phyloP scores from a whole-genome alignment of 2,113 vertebrate species.

The Chunga burmeisteri region DNA sequence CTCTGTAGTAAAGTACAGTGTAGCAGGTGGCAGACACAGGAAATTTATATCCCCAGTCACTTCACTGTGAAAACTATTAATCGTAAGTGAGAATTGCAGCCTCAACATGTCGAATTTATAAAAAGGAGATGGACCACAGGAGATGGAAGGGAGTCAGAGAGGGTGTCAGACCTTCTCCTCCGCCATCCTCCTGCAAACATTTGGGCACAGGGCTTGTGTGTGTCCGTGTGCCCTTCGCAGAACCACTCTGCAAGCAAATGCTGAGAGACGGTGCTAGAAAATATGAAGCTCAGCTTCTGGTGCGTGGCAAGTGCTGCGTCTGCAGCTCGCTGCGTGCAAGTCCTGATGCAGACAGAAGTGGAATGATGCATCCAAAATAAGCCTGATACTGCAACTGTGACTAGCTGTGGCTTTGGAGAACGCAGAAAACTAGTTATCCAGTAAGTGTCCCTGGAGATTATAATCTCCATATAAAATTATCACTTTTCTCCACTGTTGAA shows the following conservation, averaged over 20 bases:
- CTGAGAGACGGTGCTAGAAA: not conserved
- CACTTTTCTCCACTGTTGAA: not conserved
- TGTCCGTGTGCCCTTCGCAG: not conserved
- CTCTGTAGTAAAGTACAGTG: not conserved
- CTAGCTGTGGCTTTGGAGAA: not conserved
- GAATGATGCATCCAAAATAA: not conserved
- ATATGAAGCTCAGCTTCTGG: not conserved
- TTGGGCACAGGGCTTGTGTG: not conserved
- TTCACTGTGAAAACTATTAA: not conserved
- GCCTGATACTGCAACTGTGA: not conserved
- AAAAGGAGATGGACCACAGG: not conserved
- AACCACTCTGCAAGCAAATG: not conserved
- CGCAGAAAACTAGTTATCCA: not conserved
- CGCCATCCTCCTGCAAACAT: not conserved
- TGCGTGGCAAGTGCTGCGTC: not conserved
- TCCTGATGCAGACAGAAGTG: not conserved
- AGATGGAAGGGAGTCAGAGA: not conserved
- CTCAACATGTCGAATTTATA: not conserved
- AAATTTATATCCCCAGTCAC: not conserved
- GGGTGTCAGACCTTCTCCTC: not conserved
- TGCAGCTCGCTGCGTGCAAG: not conserved
- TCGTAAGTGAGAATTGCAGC: not conserved
- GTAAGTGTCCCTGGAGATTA: not conserved
- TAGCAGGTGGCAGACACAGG: not conserved
- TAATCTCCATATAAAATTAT: not conserved